phyloP scores from a whole-genome alignment of 2,797 vertebrate species.

The Numenius phaeopus region DNA sequence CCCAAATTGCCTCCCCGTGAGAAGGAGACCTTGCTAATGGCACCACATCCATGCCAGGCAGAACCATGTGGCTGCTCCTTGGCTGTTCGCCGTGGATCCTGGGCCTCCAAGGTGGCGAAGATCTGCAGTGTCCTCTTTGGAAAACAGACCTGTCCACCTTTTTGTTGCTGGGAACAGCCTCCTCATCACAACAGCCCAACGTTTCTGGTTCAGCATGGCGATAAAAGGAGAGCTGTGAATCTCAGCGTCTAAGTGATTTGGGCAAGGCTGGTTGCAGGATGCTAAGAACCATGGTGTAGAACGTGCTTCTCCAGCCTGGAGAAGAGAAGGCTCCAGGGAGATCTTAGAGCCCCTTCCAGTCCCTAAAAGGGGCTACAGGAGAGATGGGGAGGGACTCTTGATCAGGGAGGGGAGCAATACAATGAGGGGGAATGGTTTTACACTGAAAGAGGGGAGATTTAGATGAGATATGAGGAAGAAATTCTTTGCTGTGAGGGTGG shows the following conservation, averaged over 20 bases:
- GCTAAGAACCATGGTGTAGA: accelerated
- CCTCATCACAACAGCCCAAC: neutral
- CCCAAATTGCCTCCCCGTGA: neutral
- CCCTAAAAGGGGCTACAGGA: no score
- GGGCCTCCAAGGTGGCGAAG: neutral
- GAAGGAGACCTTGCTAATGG: neutral
- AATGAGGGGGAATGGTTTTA: no score
- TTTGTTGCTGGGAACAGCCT: neutral
- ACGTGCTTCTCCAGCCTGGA: neutral
- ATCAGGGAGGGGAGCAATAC: no score
- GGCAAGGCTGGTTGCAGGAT: neutral
- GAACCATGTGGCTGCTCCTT: neutral
- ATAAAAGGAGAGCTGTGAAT: neutral
- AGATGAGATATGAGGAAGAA: no score
- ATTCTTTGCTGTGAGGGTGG: no score
- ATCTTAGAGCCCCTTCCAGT: no score
- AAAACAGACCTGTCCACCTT: neutral
- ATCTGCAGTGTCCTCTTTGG: neutral
- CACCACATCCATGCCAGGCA: neutral
- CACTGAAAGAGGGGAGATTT: no score
- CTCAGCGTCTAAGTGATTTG: neutral
- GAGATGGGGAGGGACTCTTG: no score
- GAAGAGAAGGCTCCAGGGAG: no score
- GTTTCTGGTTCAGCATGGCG: neutral
- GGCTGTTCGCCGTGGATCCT: neutral